Percentiles rank a stretch among this genome's conserved stretches.
These are phyloP conservation scores for Diabrotica virgifera DNA, from an alignment of 1,140 invertebrate species.

Conservation along the genomic window DNA sequence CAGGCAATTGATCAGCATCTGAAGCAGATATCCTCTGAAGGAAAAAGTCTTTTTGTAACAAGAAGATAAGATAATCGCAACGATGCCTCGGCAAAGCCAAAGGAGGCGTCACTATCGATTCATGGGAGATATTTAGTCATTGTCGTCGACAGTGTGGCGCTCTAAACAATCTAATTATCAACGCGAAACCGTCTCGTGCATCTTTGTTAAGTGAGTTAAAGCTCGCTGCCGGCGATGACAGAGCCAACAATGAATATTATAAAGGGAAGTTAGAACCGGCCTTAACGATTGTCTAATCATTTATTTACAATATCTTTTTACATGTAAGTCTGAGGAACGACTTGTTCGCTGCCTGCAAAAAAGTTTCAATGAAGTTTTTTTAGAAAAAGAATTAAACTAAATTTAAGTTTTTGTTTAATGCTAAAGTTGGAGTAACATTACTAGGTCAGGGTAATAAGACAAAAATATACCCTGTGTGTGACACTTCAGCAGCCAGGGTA, in stretches of 20 bases:
- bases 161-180: slow-evolving; percentile 19
- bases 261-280: background rate
- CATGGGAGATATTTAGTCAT: slow-evolving; percentile 7
- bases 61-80: background rate
- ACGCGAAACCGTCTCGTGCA: slow-evolving; percentile 9
- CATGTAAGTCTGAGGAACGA: background rate
- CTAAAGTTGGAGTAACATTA: too few species aligned
- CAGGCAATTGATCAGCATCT: background rate
- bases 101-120: slow-evolving; percentile 11
- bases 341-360: too few species aligned
- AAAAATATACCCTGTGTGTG: too few species aligned
- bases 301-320: slow-evolving; percentile 8
- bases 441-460: too few species aligned
- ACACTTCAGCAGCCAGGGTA: too few species aligned
- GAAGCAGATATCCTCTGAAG: background rate
- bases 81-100: background rate
- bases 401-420: too few species aligned
- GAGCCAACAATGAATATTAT: too few species aligned
- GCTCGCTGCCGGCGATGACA: background rate
- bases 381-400: too few species aligned
- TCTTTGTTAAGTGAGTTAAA: slow-evolving; percentile 5
- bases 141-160: slow-evolving; percentile 11
- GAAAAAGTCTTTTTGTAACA: background rate
- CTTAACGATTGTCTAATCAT: slow-evolving; percentile 6
- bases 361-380: too few species aligned